Evolutionary conservation across 1,140 invertebrate genomes (phyloP).

Genomic region (Asbolus verrucosus): DNA sequence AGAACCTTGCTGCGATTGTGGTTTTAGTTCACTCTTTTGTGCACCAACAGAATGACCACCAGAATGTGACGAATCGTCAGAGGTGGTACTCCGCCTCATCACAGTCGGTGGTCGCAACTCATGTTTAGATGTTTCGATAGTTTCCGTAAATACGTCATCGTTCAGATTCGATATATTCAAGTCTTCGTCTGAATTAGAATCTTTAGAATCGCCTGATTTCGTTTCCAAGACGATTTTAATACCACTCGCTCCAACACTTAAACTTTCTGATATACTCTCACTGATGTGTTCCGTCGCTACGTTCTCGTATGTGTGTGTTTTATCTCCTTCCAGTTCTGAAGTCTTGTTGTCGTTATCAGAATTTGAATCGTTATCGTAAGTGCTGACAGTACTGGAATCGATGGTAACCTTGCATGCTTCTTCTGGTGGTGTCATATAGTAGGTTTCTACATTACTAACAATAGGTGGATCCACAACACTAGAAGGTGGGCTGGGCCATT

Average conservation of each 20-base stretch:
- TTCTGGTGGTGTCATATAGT: slow-evolving; percentile 80
- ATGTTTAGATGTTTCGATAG: slow-evolving; percentile 54
- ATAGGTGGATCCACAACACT: slow-evolving; percentile 73
- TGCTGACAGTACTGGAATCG: slow-evolving; percentile 63
- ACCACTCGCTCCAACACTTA: slow-evolving; percentile 61
- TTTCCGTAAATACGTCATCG: slow-evolving; percentile 74
- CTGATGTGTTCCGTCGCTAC: slow-evolving; percentile 60
- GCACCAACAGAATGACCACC: slow-evolving; percentile 5
- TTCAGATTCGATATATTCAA: slow-evolving; percentile 68
- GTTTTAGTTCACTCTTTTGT: slow-evolving; percentile 53
- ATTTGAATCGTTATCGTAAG: slow-evolving; percentile 63
- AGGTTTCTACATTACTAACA: slow-evolving; percentile 86
- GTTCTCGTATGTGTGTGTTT: slow-evolving; percentile 63
- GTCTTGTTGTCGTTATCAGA: slow-evolving; percentile 72
- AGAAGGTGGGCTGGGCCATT: slow-evolving; percentile 83
- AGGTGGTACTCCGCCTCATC: slow-evolving; percentile 61
- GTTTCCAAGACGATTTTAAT: slow-evolving; percentile 64
- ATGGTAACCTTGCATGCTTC: slow-evolving; percentile 77
- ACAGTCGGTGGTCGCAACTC: slow-evolving; percentile 62
- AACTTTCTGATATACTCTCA: slow-evolving; percentile 62
- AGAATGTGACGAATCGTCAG: slow-evolving; percentile 61
- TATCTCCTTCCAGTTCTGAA: slow-evolving; percentile 64
- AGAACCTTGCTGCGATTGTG: slow-evolving; percentile 68
- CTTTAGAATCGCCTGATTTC: slow-evolving; percentile 69
- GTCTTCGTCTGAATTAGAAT: slow-evolving; percentile 74